Conservation (phyloP, 2,888 invertebrate genomes). For the Tridacna gigas region DNA sequence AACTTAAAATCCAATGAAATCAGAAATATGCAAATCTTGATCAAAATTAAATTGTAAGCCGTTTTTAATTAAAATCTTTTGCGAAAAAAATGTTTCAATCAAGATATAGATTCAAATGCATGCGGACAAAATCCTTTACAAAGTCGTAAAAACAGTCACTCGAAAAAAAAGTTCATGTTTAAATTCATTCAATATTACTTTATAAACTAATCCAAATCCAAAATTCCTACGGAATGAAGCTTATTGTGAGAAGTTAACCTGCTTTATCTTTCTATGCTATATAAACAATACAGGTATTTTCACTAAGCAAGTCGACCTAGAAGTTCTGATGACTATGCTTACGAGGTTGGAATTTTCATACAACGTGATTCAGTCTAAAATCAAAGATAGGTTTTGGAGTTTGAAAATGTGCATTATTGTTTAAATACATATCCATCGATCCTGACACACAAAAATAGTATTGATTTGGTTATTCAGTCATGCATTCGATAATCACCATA, state of each 20-base stretch:
- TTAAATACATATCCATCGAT: too few species aligned
- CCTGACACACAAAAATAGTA: too few species aligned
- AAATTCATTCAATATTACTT: constrained; percentile 20
- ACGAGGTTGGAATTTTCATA: too few species aligned
- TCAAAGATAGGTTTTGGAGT: too few species aligned
- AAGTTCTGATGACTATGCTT: too few species aligned
- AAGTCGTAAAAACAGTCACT: constrained; percentile 8
- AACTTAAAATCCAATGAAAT: constrained; percentile 55
- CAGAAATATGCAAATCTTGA: constrained; percentile 53
- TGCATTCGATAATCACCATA: too few species aligned
- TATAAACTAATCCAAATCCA: constrained; percentile 15
- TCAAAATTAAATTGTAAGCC: constrained; percentile 32
- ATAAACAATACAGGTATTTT: too few species aligned
- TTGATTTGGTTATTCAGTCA: too few species aligned
- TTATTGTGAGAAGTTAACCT: neutral
- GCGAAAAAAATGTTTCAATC: constrained; percentile 5
- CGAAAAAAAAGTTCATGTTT: constrained; percentile 5
- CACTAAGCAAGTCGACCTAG: too few species aligned
- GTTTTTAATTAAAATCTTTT: constrained; percentile 19
- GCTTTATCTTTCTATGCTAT: too few species aligned
- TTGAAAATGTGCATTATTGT: too few species aligned
- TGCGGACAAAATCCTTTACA: neutral
- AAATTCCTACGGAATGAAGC: neutral
- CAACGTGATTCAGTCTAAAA: too few species aligned
- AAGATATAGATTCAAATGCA: constrained; percentile 9